phyloP scores from a whole-genome alignment of 2,113 vertebrate species.

The Pungitius pungitius region DNA sequence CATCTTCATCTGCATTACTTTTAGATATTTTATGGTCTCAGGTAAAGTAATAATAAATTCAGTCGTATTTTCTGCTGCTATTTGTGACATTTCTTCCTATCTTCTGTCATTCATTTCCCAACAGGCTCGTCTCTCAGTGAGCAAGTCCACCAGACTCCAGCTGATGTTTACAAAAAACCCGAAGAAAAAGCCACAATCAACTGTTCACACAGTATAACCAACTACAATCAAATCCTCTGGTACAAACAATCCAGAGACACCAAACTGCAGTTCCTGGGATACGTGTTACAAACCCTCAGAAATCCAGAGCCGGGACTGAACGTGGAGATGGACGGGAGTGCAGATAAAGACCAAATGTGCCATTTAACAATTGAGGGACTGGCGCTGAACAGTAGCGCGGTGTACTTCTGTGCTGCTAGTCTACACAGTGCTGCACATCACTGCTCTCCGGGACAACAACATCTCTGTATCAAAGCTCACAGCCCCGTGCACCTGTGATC shows the following conservation, averaged over 20 bases:
- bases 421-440: constrained; percentile 33
- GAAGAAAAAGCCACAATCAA: background rate
- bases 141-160: constrained; percentile 34
- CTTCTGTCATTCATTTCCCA: background rate
- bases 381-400: constrained; percentile 18
- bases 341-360: background rate
- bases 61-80: background rate
- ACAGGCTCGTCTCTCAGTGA: constrained; percentile 18
- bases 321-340: constrained; percentile 7
- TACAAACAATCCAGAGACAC: constrained; percentile 29
- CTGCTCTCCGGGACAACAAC: constrained; percentile 45
- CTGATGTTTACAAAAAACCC: constrained; percentile 4
- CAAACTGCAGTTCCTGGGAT: background rate
- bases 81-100: background rate
- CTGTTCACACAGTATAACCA: no score
- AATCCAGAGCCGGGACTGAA: background rate
- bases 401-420: constrained; percentile 58
- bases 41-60: background rate
- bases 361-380: constrained; percentile 13
- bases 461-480: background rate
- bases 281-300: accelerated
- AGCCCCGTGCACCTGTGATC: background rate
- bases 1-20: background rate
- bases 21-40: background rate
- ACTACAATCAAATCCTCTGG: constrained; percentile 28